phyloP scores from a whole-genome alignment of 1,140 invertebrate species.

The Hestina assimilis region DNA sequence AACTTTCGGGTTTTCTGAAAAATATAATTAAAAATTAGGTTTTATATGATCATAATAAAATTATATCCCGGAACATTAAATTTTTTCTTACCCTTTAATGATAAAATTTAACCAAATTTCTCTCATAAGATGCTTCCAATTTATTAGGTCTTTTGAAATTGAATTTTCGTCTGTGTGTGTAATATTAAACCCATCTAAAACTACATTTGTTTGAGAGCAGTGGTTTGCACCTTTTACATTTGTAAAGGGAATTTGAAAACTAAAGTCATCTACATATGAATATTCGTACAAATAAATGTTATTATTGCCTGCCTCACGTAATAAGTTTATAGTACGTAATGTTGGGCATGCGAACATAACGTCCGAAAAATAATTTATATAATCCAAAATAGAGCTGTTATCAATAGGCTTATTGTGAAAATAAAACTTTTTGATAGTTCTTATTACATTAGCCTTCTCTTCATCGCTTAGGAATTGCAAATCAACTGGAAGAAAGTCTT shows the following conservation, averaged over 20 bases:
- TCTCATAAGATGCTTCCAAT: conserved; percentile 28
- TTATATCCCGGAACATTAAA: no score
- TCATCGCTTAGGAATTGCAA: conserved; percentile 38
- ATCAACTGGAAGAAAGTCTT: conserved; percentile 47
- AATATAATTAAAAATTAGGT: conserved; percentile 1
- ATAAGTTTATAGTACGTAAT: conserved; percentile 35
- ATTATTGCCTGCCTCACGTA: conserved; percentile 37
- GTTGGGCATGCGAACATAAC: conserved; percentile 41
- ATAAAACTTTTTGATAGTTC: conserved; percentile 40
- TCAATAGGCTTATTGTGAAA: conserved; percentile 34
- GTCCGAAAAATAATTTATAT: conserved; percentile 50
- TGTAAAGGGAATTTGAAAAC: no score
- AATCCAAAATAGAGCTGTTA: conserved; percentile 38
- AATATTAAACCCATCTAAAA: conserved; percentile 31
- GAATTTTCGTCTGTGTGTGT: conserved; percentile 3
- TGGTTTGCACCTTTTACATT: conserved; percentile 39
- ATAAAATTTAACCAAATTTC: conserved; percentile 35
- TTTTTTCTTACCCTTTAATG: conserved; percentile 23
- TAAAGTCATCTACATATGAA: conserved; percentile 37
- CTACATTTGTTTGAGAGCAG: conserved; percentile 34
- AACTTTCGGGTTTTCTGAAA: conserved; percentile 36
- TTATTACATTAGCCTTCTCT: conserved; percentile 29
- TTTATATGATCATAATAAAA: no score
- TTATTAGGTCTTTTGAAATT: conserved; percentile 12
- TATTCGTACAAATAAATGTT: conserved; percentile 54